A percentile compares a stretch with the other conserved stretches of the same genome.
Evolutionary conservation across 2,797 vertebrate genomes (phyloP).

Genomic region (Enteromius treurensis): DNA sequence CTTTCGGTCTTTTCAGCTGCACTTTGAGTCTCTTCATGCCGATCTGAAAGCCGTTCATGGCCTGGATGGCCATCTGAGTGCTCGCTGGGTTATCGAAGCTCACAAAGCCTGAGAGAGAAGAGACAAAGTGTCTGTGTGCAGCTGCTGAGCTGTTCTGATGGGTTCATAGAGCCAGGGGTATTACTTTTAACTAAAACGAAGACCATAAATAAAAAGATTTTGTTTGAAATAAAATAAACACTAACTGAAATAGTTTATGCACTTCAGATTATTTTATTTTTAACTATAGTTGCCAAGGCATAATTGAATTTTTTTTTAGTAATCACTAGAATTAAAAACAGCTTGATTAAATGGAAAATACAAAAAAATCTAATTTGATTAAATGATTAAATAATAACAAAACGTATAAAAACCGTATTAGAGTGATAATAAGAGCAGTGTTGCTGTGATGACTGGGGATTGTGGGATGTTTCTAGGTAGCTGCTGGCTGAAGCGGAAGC

Average conservation of each 20-base stretch:
- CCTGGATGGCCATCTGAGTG: slow-evolving; percentile 86
- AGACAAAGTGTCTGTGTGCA: neutral
- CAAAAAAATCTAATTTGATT: no score
- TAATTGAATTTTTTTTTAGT: no score
- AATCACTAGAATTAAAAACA: no score
- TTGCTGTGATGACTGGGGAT: neutral
- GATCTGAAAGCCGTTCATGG: slow-evolving; percentile 89
- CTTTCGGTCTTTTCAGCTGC: slow-evolving; percentile 97
- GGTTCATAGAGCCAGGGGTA: neutral
- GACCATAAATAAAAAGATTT: no score
- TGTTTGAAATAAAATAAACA: no score
- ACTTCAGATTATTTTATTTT: no score
- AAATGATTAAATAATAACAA: no score
- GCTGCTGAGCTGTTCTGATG: neutral
- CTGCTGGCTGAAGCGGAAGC: no score
- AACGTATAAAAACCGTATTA: no score
- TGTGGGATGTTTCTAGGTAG: neutral
- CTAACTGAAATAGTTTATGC: no score
- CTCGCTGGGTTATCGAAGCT: slow-evolving; percentile 90
- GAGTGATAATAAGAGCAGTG: neutral
- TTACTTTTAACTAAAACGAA: neutral
- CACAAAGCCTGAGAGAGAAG: slow-evolving; percentile 80
- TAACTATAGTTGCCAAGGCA: no score
- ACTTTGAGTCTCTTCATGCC: slow-evolving; percentile 97
- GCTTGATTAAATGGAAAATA: no score